Base-by-base conservation (phyloP, 2,797 vertebrate genomes). In the Takifugu rubripes region DNA sequence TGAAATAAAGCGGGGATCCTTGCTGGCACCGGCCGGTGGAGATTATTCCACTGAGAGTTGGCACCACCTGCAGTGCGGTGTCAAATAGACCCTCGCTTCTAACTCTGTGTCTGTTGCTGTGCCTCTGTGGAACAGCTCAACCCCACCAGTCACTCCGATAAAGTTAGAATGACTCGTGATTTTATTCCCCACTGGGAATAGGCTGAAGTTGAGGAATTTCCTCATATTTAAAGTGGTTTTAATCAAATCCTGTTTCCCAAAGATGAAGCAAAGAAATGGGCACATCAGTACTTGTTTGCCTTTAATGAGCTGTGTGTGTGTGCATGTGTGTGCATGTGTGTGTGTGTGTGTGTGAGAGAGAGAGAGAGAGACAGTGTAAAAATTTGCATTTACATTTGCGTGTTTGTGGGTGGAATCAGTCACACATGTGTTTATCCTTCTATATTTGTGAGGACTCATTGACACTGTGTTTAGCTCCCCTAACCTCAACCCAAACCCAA, bases 91-190 rank as follows among this genome's bases (percentile, higher is more conserved):
- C 40, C 45, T 44, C 33, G 47, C 42, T 61, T 36, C 3, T 16
- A 52, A 11, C 49, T 75, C 66, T 66, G 59, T 52, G 58, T 58
- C 24, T 27, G 75, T 80, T 76, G 60, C 77, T 70, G 67, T 58
- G 68, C 68, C 60, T 64, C 62, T 57, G 53, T 54, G 59, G 53
- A 75, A 63, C 61, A 69, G 79, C 54, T 49, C 52, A 54, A 54
- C 61, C 72, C 11, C 59, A 52, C 29, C 4, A 49, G 26, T n/a
- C 8, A 52, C 70, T 69, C 25, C 29, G 17, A 60, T 33, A 24
- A 62, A 67, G 46, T 43, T 0, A 1, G 21, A 5, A 24, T 25
- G 49, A 72, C 42, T 68, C 8, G 2, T 14, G 42, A 33, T 33
- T 9, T 33, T 43, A 54, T 59, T 72, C 68, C 60, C 72, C 51